phyloP scores from a whole-genome alignment of 2,888 invertebrate genomes.

The Sylvicola cinctus region DNA sequence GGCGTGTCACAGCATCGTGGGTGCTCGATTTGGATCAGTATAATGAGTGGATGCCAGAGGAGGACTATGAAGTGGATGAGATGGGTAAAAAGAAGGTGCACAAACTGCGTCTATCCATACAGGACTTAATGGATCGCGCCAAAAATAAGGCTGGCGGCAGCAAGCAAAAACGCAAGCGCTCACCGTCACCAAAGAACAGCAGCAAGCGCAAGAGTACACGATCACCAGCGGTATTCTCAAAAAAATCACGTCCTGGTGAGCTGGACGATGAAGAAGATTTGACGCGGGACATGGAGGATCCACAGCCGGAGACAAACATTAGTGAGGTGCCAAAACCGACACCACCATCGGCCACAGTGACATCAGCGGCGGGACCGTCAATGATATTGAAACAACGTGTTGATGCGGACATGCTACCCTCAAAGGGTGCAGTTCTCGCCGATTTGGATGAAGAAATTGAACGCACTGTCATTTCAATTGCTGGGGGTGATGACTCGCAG shows the following conservation, averaged over 20 bases:
- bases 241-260: constrained; percentile 32
- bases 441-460: constrained; percentile 60
- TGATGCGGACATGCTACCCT: constrained; percentile 57
- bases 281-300: constrained; percentile 84
- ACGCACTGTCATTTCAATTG: constrained; percentile 7
- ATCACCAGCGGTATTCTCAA: constrained; percentile 40
- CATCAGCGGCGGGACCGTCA: constrained; percentile 19
- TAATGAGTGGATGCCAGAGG: constrained; percentile 98
- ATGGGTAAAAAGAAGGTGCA: constrained; percentile 65
- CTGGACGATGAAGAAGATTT: constrained; percentile 74
- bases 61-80: constrained; percentile 87
- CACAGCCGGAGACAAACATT: constrained; percentile 58
- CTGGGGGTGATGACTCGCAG: constrained; percentile 45
- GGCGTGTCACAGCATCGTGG: constrained; percentile 80
- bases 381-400: constrained; percentile 33
- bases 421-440: constrained; percentile 64
- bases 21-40: constrained; percentile 80
- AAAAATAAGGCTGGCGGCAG: constrained; percentile 18
- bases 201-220: constrained; percentile 50
- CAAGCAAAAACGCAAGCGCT: constrained; percentile 66
- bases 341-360: constrained; percentile 9
- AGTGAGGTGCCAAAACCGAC: constrained; percentile 44
- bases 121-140: constrained; percentile 56
- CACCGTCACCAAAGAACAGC: constrained; percentile 71
- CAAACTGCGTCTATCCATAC: constrained; percentile 59